Conservation (phyloP, 2,888 invertebrate species). For the Rhagonycha lutea region DNA sequence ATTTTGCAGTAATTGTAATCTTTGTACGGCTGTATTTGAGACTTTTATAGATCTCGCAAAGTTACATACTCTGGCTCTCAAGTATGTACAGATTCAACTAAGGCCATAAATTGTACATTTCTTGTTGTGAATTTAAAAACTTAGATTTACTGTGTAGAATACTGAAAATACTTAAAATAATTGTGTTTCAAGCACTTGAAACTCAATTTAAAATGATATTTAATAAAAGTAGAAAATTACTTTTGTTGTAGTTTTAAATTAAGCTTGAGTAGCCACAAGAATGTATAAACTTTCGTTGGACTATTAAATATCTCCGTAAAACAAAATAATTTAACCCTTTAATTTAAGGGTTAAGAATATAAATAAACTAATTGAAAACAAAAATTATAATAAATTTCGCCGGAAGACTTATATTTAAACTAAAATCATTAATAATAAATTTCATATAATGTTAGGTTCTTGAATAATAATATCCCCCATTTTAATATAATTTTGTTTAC, state of each 20-base stretch:
- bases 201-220: background rate
- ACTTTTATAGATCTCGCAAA: background rate
- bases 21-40: background rate
- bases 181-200: background rate
- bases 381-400: background rate
- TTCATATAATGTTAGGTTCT: background rate
- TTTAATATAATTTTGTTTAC: background rate
- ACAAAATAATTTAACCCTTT: background rate
- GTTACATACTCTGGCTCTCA: background rate
- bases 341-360: background rate
- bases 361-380: background rate
- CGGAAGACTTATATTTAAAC: background rate
- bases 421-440: background rate
- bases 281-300: background rate
- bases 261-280: background rate
- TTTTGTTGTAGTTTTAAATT: background rate
- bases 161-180: background rate
- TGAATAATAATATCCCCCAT: background rate
- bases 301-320: background rate
- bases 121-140: background rate
- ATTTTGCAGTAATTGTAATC: background rate
- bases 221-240: background rate
- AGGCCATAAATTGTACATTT: background rate
- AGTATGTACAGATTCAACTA: background rate
- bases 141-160: background rate